These are phyloP conservation scores for Dasyornis broadbenti DNA, from an alignment of 2,113 vertebrate species.

Conservation along the genomic window DNA sequence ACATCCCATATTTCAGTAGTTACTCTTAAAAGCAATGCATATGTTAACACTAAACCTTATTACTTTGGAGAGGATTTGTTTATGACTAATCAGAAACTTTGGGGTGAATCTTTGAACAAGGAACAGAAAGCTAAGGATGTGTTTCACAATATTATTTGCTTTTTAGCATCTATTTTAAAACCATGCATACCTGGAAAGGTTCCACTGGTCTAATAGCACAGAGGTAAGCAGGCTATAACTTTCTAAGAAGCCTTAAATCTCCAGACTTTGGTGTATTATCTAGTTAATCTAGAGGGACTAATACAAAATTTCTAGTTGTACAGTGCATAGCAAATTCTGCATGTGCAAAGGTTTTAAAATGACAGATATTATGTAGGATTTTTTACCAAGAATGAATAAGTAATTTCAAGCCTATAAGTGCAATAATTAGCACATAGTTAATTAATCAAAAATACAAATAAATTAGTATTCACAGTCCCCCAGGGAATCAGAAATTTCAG, in stretches of 20 bases:
- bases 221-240: neutral
- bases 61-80: neutral
- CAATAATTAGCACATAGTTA: neutral
- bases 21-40: neutral
- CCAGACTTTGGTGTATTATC: neutral
- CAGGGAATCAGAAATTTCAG: neutral
- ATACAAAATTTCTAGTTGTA: neutral
- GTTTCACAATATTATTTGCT: neutral
- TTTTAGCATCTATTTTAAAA: neutral
- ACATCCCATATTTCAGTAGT: neutral
- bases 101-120: neutral
- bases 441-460: neutral
- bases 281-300: neutral
- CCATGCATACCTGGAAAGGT: neutral
- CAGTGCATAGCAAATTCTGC: neutral
- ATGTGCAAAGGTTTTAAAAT: neutral
- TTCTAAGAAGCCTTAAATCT: neutral
- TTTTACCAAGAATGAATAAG: neutral
- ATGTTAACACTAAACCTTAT: neutral
- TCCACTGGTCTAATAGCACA: neutral
- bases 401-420: neutral
- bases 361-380: neutral
- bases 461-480: neutral
- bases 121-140: neutral
- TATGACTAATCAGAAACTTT: neutral